Conservation (phyloP, 2,113 vertebrate genomes). For the Holacanthus passer region DNA sequence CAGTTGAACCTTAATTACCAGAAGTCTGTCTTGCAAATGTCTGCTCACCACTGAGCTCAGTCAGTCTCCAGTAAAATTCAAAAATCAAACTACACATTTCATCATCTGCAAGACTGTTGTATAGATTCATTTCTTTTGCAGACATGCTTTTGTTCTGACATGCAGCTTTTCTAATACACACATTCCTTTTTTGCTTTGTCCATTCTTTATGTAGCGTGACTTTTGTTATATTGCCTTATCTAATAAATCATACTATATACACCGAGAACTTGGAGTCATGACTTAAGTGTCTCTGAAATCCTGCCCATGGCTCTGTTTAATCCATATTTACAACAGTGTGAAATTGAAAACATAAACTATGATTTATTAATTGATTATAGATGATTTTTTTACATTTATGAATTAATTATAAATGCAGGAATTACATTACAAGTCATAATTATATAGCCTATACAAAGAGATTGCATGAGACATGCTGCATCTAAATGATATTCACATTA, state of each 20-base stretch:
- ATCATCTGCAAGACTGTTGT: neutral
- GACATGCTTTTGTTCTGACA: too few relatives aligned
- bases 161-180: neutral
- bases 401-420: too few relatives aligned
- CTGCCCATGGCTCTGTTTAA: neutral
- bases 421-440: too few relatives aligned
- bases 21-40: too few relatives aligned
- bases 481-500: neutral
- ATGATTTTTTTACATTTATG: too few relatives aligned
- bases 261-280: neutral
- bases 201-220: neutral
- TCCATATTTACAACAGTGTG: neutral
- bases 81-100: too few relatives aligned
- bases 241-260: neutral
- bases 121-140: too few relatives aligned
- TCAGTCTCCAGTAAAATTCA: too few relatives aligned
- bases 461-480: neutral
- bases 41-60: too few relatives aligned
- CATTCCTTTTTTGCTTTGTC: neutral
- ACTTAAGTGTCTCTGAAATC: neutral
- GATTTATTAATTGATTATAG: neutral
- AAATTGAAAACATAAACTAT: neutral
- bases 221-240: neutral
- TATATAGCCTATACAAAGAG: neutral
- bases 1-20: too few relatives aligned